A percentile compares a stretch with the other conserved stretches of the same genome.
These are phyloP conservation scores for Drosophila cognata DNA, from an alignment of 2,888 invertebrate species.

Conservation along the genomic window DNA sequence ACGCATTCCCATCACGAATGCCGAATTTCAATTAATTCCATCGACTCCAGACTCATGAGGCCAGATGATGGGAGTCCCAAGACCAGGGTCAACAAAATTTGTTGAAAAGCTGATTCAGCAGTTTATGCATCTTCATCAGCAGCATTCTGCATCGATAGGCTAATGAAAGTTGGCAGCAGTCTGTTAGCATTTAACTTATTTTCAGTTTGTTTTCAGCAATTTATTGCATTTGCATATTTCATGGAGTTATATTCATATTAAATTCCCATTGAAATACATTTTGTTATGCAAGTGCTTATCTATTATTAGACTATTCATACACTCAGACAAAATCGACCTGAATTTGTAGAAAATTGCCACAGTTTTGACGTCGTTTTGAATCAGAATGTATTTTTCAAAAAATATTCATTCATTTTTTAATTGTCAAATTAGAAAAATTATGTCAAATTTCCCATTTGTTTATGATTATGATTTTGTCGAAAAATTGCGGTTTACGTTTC, in stretches of 20 bases:
- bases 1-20: conserved; percentile 10
- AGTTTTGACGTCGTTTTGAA: no score
- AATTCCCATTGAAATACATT: conserved; percentile 44
- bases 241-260: conserved; percentile 43
- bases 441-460: accelerated
- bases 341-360: conserved; percentile 4
- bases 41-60: not conserved
- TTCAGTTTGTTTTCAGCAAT: conserved; percentile 25
- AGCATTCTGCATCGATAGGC: not conserved
- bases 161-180: conserved; percentile 14
- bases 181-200: conserved; percentile 11
- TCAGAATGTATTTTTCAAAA: not conserved
- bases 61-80: not conserved
- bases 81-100: conserved; percentile 29
- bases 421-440: not conserved
- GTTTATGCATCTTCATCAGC: not conserved
- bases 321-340: not conserved
- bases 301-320: not conserved
- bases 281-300: conserved; percentile 26
- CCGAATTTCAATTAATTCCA: conserved; percentile 40
- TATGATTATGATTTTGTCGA: not conserved
- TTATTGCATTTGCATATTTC: conserved; percentile 46
- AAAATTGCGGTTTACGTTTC: no score
- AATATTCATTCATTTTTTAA: not conserved
- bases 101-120: conserved; percentile 9